phyloP scores from a whole-genome alignment of 2,113 vertebrate species.

The Rafetus swinhoei region DNA sequence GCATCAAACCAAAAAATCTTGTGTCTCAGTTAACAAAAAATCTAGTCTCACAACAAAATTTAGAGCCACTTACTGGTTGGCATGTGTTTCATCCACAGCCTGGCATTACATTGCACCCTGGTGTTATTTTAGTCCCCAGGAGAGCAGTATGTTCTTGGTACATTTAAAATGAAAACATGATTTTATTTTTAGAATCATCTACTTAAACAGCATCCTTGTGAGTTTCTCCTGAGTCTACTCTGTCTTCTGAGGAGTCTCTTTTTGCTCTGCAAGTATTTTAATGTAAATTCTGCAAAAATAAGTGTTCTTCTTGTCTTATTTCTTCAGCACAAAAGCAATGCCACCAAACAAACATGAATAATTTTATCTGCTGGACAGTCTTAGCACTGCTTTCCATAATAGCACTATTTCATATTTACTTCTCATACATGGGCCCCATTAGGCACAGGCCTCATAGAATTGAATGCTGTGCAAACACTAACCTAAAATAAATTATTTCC shows the following conservation, averaged over 20 bases:
- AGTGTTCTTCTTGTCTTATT: not conserved
- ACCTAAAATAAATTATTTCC: not conserved
- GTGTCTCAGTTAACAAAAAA: not conserved
- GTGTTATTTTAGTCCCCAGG: not conserved
- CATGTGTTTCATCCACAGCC: not conserved
- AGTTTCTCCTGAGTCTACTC: not conserved
- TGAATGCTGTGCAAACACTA: not conserved
- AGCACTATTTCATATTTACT: not conserved
- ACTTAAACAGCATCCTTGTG: not conserved
- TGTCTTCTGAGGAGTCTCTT: not conserved
- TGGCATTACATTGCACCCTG: not conserved
- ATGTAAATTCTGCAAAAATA: not conserved
- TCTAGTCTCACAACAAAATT: not conserved
- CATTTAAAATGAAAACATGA: not conserved
- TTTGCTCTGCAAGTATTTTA: not conserved
- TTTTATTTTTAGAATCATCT: not conserved
- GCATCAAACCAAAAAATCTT: not conserved
- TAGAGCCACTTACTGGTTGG: not conserved
- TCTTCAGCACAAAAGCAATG: not conserved
- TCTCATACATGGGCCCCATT: not conserved
- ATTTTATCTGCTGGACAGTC: not conserved
- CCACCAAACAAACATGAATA: not conserved
- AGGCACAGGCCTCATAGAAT: not conserved
- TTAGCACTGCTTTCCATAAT: not conserved
- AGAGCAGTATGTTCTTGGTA: not conserved